These are phyloP conservation scores for Montipora capricornis DNA, from an alignment of 64 coral and sea anemone species.

Conservation along the genomic window DNA sequence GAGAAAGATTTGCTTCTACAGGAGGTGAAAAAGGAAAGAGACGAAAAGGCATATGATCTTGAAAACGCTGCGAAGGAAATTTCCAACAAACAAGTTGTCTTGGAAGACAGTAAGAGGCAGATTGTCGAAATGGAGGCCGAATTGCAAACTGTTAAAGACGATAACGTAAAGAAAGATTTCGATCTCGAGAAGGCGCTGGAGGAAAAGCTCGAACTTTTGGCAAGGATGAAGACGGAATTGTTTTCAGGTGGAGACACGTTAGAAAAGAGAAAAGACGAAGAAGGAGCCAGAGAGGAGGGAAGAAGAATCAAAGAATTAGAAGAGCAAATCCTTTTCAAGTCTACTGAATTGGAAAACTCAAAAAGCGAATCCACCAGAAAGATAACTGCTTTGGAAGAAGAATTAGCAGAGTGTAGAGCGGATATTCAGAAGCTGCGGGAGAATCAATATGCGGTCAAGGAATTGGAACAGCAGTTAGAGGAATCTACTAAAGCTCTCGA, in stretches of 20 bases:
- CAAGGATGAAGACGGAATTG: not conserved
- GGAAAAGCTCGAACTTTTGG: not conserved
- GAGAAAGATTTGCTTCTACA: too few species aligned
- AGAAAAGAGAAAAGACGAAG: not conserved
- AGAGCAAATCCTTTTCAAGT: not conserved
- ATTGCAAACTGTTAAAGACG: not conserved
- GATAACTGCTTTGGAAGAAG: slow-evolving; percentile 20
- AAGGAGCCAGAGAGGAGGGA: not conserved
- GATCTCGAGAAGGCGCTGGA: slow-evolving; percentile 6
- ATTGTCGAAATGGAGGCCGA: slow-evolving; percentile 6
- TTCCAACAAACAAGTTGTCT: not conserved
- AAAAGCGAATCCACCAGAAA: slow-evolving; percentile 24
- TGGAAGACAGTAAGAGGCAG: slow-evolving; percentile 29
- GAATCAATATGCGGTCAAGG: slow-evolving; percentile 11
- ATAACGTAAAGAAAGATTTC: not conserved
- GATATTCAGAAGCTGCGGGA: slow-evolving; percentile 1
- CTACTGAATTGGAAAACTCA: slow-evolving; percentile 32
- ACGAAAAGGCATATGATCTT: slow-evolving; percentile 3
- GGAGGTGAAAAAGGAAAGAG: not conserved
- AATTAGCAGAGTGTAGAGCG: slow-evolving; percentile 49
- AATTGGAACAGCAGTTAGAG: slow-evolving; percentile 85
- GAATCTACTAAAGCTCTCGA: slow-evolving; percentile 88
- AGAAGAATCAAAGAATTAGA: not conserved
- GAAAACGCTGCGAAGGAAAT: slow-evolving; percentile 1
- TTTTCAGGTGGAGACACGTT: not conserved